Base-by-base conservation (phyloP, 2,797 vertebrate genomes). In the Salmo trutta region DNA sequence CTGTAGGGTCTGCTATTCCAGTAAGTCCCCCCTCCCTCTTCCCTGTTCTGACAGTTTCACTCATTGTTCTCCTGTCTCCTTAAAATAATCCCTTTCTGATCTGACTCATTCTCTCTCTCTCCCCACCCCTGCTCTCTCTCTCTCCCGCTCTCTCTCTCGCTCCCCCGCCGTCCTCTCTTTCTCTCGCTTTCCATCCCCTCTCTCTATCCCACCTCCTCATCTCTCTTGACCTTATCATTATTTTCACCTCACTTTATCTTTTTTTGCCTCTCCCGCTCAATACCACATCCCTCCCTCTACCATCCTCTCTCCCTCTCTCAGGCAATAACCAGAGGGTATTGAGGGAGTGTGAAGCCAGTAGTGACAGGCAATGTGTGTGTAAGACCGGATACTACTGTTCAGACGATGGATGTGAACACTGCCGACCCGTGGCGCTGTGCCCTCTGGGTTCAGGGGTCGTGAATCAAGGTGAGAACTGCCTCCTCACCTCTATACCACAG, bases 341-440 rank as follows among this genome's bases (percentile, higher is more conserved):
- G 2, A 70, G 0, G 0, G 0, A 59, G 0, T 94, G 93, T 21
- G 72, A 33, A 0, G 0, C 73, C 17, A 0, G 27, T 0, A 2
- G n/a, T 15, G 2, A 94, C 82, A 76, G 81, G 0, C 80, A 84
- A 74, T 94, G 93, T 21, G 64, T 51, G 66, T 94, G 93, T 78
- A 0, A 0, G 54, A 0, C 2, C 0, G 91, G 88, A 7, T 93
- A 12, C 83, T 91, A 79, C 89, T 94, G 91, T 29, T 16, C 0
- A 0, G 0, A 76, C 1, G 0, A 0, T 0, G 0, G 0, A 0
- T 91, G 89, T 80, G 79, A 79, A 0, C 82, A 88, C 82, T 94
- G 93, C 77, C 0, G 0, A 0, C 6, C 0, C 5, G 70, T 77
- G 16, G 69, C 0, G 1, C 0, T 0, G 1, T 94, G 93, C 53